Conservation (phyloP, 2,797 vertebrate genomes). For the Darevskia nairensis region DNA sequence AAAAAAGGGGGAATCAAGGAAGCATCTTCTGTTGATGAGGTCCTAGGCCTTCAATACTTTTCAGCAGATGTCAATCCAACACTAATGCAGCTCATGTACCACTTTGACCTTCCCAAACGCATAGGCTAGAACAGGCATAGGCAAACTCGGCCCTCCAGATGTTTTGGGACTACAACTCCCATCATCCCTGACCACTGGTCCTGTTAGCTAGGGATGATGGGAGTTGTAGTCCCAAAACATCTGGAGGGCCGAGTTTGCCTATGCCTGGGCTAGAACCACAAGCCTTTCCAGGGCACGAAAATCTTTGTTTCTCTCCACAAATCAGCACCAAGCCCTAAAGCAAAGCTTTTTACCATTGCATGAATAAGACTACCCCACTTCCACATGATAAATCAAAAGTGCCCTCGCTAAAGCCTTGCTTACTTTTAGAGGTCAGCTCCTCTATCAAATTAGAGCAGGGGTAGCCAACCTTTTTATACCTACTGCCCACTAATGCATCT, state of each 20-base stretch:
- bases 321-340: not conserved
- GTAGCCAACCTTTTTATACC: too few species aligned
- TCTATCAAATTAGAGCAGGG: too few species aligned
- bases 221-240: too few species aligned
- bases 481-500: too few species aligned
- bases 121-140: too few species aligned
- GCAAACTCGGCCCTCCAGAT: too few species aligned
- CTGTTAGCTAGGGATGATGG: too few species aligned
- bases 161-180: too few species aligned
- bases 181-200: too few species aligned
- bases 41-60: accelerated
- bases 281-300: not conserved
- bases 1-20: accelerated
- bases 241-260: too few species aligned
- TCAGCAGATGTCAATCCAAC: accelerated
- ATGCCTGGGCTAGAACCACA: too few species aligned
- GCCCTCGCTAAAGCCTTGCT: not conserved
- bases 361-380: not conserved
- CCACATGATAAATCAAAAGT: not conserved
- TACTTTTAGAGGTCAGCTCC: not conserved
- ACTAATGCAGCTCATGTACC: accelerated
- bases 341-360: not conserved
- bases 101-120: accelerated
- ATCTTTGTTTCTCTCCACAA: accelerated
- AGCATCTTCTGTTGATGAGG: accelerated